Evolutionary conservation across 2,113 vertebrate species (phyloP).

Genomic region (Corvus hawaiiensis): DNA sequence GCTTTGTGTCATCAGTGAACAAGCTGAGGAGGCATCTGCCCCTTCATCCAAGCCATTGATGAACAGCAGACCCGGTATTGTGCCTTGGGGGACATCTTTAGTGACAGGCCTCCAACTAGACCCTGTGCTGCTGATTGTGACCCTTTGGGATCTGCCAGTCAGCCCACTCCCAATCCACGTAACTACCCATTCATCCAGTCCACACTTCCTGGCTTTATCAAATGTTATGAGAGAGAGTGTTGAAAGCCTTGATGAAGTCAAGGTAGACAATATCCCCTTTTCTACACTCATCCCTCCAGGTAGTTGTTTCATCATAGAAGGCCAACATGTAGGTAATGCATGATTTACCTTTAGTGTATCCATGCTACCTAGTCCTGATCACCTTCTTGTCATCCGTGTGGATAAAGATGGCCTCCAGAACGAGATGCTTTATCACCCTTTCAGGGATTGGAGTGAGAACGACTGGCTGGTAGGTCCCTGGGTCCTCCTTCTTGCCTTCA

Average conservation of each 20-base stretch:
- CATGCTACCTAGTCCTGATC: background rate
- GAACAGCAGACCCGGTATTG: no score
- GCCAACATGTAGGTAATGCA: background rate
- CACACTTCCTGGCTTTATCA: background rate
- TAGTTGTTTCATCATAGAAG: background rate
- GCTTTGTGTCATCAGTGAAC: background rate
- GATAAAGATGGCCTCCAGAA: background rate
- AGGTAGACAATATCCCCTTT: background rate
- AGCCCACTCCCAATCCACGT: background rate
- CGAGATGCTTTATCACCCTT: background rate
- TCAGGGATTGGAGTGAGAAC: background rate
- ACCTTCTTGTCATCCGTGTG: background rate
- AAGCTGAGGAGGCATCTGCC: background rate
- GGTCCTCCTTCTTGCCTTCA: background rate
- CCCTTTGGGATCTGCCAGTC: background rate
- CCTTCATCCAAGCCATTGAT: background rate
- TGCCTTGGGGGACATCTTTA: background rate
- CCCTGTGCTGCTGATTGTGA: background rate
- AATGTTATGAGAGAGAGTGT: background rate
- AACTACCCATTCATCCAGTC: background rate
- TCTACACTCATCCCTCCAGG: background rate
- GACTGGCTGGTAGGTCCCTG: background rate
- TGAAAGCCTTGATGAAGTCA: background rate
- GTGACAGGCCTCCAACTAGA: background rate
- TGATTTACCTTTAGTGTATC: background rate